Evolutionary conservation across 1,140 invertebrate species (phyloP).

Genomic region (Ericerus pela): DNA sequence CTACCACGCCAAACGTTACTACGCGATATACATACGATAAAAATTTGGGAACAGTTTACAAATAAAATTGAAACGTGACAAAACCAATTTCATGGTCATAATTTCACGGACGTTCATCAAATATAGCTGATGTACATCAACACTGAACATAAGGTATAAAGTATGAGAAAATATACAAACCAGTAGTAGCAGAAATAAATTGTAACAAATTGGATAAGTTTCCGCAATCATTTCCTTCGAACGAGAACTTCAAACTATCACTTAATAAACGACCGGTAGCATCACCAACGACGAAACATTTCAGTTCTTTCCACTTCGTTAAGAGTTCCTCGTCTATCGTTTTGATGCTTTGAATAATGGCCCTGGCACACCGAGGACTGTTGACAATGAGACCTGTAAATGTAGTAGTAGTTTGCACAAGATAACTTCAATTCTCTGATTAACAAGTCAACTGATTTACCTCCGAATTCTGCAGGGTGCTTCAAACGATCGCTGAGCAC

Average conservation of each 20-base stretch:
- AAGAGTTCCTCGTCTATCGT: background rate
- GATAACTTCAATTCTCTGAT: too few species aligned
- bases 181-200: background rate
- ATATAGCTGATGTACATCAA: too few species aligned
- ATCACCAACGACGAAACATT: conserved; percentile 2
- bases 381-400: background rate
- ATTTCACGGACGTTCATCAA: too few species aligned
- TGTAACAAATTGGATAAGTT: background rate
- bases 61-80: too few species aligned
- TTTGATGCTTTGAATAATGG: background rate
- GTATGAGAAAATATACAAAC: too few species aligned
- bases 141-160: too few species aligned
- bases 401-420: too few species aligned
- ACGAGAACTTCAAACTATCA: background rate
- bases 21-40: too few species aligned
- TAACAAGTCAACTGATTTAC: background rate
- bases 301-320: background rate
- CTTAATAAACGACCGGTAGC: background rate
- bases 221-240: background rate
- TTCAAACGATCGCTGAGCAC: background rate
- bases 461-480: background rate
- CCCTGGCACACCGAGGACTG: background rate
- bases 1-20: too few species aligned
- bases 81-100: too few species aligned
- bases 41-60: too few species aligned